phyloP scores from a whole-genome alignment of 2,797 vertebrate species.

The Silurus aristotelis region DNA sequence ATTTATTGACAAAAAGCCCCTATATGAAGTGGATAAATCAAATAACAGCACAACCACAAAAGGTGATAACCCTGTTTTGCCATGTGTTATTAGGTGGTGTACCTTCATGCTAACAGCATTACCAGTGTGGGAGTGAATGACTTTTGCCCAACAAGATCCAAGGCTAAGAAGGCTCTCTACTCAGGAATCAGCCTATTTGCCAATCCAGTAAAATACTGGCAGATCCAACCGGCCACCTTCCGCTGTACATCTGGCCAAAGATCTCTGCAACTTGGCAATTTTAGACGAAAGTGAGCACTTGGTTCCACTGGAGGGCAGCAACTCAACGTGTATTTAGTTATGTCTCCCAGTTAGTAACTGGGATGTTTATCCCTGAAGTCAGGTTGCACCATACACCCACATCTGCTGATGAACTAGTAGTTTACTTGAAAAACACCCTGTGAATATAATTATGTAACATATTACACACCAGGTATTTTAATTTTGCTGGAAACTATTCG shows the following conservation, averaged over 20 bases:
- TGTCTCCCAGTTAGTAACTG: conserved; percentile 13
- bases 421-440: conserved; percentile 44
- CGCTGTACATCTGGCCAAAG: conserved; percentile 87
- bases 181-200: conserved; percentile 93
- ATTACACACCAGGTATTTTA: not conserved
- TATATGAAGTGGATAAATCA: not conserved
- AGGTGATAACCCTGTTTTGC: not conserved
- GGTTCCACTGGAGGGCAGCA: conserved; percentile 47
- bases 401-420: conserved; percentile 38
- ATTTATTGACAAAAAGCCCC: not conserved
- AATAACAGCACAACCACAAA: not conserved
- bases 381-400: conserved; percentile 21
- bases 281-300: conserved; percentile 74
- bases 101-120: conserved; percentile 93
- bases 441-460: conserved; percentile 24
- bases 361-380: not conserved
- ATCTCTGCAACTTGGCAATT: conserved; percentile 91
- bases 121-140: conserved; percentile 89
- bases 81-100: conserved; percentile 81
- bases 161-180: conserved; percentile 86
- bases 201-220: conserved; percentile 94
- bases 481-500: conserved; percentile 3
- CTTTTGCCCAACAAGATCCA: conserved; percentile 82
- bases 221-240: conserved; percentile 90
- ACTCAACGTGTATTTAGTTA: conserved; percentile 28